phyloP scores from a whole-genome alignment of 2,113 vertebrate genomes.

The Dendropsophus ebraccatus region DNA sequence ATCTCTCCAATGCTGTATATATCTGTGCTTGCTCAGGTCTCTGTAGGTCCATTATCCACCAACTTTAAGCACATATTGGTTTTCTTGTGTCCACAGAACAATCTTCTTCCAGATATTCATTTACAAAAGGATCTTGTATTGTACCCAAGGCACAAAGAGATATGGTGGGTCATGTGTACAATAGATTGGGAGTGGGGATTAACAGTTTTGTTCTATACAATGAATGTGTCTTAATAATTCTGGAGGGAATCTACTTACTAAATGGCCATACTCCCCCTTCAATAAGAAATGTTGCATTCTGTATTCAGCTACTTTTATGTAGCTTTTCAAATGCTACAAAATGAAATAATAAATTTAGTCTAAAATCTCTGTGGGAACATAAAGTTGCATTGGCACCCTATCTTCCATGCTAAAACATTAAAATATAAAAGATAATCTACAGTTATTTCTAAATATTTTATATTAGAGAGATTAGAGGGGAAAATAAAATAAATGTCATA shows the following conservation, averaged over 20 bases:
- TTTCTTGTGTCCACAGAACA: conserved; percentile 30
- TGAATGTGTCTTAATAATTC: conserved; percentile 11
- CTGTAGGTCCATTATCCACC: conserved; percentile 14
- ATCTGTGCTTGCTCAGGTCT: conserved; percentile 46
- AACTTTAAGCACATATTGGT: conserved; percentile 34
- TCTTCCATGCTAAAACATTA: background rate
- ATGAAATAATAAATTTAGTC: background rate
- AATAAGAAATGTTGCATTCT: background rate
- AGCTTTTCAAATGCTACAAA: background rate
- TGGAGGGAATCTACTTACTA: background rate
- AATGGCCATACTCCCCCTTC: background rate
- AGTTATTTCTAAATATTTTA: background rate
- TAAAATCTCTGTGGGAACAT: background rate
- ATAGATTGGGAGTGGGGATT: background rate
- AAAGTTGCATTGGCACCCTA: background rate
- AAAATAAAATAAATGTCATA: background rate
- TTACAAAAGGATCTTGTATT: conserved; percentile 27
- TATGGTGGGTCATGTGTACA: conserved; percentile 22
- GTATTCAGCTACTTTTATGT: background rate
- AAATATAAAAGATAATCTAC: background rate
- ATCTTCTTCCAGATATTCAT: conserved; percentile 17
- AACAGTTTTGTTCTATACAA: conserved; percentile 26
- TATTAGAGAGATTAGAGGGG: background rate
- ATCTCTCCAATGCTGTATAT: conserved; percentile 20
- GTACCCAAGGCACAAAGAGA: conserved; percentile 13